phyloP scores from a whole-genome alignment of 2,888 invertebrate species.

The Pharmacophagus antenor region DNA sequence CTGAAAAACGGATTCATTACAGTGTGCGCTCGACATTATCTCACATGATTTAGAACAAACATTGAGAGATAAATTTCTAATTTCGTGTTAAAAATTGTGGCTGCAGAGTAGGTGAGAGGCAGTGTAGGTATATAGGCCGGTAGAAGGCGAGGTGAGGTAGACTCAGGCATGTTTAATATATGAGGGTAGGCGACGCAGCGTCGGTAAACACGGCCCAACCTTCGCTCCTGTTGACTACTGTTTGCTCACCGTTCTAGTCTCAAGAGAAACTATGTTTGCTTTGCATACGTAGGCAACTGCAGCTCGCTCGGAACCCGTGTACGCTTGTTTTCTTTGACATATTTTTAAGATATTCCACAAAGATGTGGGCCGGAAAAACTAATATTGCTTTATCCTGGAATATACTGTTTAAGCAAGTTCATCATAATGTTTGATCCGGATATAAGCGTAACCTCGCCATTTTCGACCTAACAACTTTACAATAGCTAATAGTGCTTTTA shows the following conservation, averaged over 20 bases:
- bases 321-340: conserved; percentile 69
- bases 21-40: conserved; percentile 50
- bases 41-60: conserved; percentile 36
- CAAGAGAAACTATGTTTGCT: conserved; percentile 79
- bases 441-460: not conserved
- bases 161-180: conserved; percentile 76
- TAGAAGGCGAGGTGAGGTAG: conserved; percentile 52
- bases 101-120: conserved; percentile 39
- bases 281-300: conserved; percentile 68
- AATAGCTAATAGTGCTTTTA: not conserved
- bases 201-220: conserved; percentile 73
- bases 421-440: not conserved
- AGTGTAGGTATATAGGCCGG: conserved; percentile 37
- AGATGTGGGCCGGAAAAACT: conserved; percentile 38
- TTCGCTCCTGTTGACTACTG: conserved; percentile 70
- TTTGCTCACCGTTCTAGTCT: conserved; percentile 77
- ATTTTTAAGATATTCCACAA: conserved; percentile 62
- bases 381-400: conserved; percentile 11
- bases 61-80: conserved; percentile 38
- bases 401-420: conserved; percentile 4
- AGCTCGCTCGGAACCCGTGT: conserved; percentile 53
- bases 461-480: not conserved
- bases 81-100: conserved; percentile 38
- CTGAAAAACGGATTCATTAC: conserved; percentile 78
- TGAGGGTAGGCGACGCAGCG: conserved; percentile 78